Base-by-base conservation (phyloP, 64 coral and sea anemone genomes). In the Hydrozoanthus tunicans region DNA sequence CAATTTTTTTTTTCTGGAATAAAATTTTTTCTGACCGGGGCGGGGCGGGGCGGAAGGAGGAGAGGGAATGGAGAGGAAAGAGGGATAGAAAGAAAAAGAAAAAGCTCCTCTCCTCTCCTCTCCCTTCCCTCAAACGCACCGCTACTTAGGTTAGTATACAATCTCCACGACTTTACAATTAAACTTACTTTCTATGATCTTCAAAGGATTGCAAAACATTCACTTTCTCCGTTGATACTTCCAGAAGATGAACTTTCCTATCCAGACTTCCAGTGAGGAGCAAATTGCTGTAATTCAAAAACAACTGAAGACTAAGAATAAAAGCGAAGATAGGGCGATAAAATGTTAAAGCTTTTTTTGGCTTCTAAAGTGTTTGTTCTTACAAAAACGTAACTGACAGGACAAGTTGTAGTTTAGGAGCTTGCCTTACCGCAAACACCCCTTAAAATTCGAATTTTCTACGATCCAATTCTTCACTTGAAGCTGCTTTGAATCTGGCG, bases 191-290 rank as follows among this genome's bases (percentile, higher is more conserved):
- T 62, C 76, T 68, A 64, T 93, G 92, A 32, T 93, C 64, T 73
- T 93, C 55, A 70, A 93, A 93, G 56, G 92, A 81, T 67, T 93
- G 92, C 27, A 90, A 6, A 71, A 93, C 65, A 5, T 11, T 71
- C 55, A 57, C 56, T 66, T 62, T 81, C 51, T 64, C 69, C 32
- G 70, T 52, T 15, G 51, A 81, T 8, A 81, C 75, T 52, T 63
- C 71, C 26, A 93, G 13, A 3, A 93, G 76, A 68, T 77, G 51
- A 20, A 83, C 72, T 90, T 90, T 93, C 25, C 86, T 90, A 71
- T 93, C 92, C 92, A 93, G 80, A 66, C 92, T 90, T 51, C 92
- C 92, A 14, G 92, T 93, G 3, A 93, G 56, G 14, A 90, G 15
- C 64, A 93, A 78, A 67, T 55, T 59, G 55, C 92, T 93, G 58